Evolutionary conservation across 2,888 invertebrate species (phyloP).

Genomic region (Taenaris catops): DNA sequence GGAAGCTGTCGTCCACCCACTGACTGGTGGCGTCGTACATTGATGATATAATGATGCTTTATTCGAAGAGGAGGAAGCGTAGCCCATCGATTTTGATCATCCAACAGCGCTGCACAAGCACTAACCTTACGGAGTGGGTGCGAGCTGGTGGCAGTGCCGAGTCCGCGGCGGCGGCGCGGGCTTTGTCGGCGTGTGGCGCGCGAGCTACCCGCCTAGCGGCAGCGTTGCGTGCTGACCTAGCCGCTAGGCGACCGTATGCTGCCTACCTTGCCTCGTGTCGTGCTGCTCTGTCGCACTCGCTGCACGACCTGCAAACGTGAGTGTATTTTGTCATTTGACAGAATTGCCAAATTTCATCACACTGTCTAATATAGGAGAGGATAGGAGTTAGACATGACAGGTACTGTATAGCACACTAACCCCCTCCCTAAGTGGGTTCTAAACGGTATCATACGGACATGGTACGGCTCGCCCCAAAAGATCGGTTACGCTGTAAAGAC

Average conservation of each 20-base stretch:
- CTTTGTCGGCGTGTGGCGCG: conserved; percentile 32
- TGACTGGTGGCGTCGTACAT: conserved; percentile 71
- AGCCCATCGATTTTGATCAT: too few relatives aligned
- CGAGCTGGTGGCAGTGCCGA: conserved; percentile 39
- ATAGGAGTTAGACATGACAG: too few relatives aligned
- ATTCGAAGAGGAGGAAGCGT: too few relatives aligned
- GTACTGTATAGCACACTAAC: too few relatives aligned
- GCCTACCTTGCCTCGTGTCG: conserved; percentile 59
- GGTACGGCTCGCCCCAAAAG: too few relatives aligned
- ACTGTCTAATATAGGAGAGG: too few relatives aligned
- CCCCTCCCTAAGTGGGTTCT: too few relatives aligned
- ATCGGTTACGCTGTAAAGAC: too few relatives aligned
- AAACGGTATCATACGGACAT: too few relatives aligned
- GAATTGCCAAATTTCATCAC: too few relatives aligned
- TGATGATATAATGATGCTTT: too few relatives aligned
- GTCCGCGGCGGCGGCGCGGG: conserved; percentile 36
- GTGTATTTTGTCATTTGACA: neutral
- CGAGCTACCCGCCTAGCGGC: conserved; percentile 48
- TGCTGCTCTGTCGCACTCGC: conserved; percentile 47
- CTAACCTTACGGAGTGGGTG: conserved; percentile 59
- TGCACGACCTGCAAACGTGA: conserved; percentile 39
- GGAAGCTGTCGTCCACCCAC: conserved; percentile 77
- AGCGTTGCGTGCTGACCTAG: conserved; percentile 60
- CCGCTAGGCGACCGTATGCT: conserved; percentile 61
- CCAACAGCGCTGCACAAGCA: conserved; percentile 55